Percentiles rank a stretch among this genome's conserved stretches.
Evolutionary conservation across 1,140 invertebrate species (phyloP).

Genomic region (Parasteatoda tepidariorum): DNA sequence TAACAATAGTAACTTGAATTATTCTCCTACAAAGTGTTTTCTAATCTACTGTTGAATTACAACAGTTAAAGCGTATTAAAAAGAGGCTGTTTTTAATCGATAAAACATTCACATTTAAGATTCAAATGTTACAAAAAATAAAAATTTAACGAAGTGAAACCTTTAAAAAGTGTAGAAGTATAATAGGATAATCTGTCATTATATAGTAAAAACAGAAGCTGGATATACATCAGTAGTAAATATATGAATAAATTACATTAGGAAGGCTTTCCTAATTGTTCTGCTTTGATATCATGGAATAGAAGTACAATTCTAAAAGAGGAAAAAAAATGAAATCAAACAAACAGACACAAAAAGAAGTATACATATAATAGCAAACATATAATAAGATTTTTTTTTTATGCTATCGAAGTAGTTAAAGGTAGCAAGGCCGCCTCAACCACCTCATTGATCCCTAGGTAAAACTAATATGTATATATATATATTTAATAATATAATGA

Average conservation of each 20-base stretch:
- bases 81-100: too few species aligned
- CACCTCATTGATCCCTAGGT: not conserved
- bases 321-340: not conserved
- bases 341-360: not conserved
- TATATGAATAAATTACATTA: not conserved
- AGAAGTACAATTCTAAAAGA: constrained; percentile 26
- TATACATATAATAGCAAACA: not conserved
- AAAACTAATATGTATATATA: not conserved
- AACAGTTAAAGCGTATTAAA: too few species aligned
- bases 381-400: not conserved
- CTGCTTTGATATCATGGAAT: constrained; percentile 26
- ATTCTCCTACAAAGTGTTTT: too few species aligned
- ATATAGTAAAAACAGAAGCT: not conserved
- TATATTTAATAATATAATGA: not conserved
- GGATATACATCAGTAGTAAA: not conserved
- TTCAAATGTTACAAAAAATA: not conserved
- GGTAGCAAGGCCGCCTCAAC: not conserved
- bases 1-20: too few species aligned
- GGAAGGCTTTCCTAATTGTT: constrained; percentile 12
- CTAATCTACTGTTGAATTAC: too few species aligned
- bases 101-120: too few species aligned
- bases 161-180: not conserved
- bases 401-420: not conserved
- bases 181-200: not conserved
- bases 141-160: not conserved